Conservation (phyloP, 2,888 invertebrate species). For the Napeogenes inachia region DNA sequence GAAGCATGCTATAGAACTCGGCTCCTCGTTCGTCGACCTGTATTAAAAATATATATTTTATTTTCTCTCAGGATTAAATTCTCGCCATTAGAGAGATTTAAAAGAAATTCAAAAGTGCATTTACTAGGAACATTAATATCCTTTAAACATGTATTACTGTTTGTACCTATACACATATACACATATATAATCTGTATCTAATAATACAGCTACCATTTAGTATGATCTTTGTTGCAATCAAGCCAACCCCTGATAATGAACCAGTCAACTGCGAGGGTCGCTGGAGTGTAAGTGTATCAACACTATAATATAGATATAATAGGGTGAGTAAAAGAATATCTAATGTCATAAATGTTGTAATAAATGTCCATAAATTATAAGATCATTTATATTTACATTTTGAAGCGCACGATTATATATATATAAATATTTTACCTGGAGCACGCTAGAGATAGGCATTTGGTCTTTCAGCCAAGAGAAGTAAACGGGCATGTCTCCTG, state of each 20-base stretch:
- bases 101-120: no score
- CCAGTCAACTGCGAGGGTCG: neutral
- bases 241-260: neutral
- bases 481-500: slow-evolving; percentile 82
- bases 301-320: no score
- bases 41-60: neutral
- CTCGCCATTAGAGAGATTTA: neutral
- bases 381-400: no score
- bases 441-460: slow-evolving; percentile 79
- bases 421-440: slow-evolving; percentile 70
- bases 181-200: no score
- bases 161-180: no score
- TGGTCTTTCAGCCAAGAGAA: slow-evolving; percentile 82
- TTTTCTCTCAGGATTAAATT: slow-evolving; percentile 1
- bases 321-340: no score
- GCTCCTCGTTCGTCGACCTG: slow-evolving; percentile 82
- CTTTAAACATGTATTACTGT: no score
- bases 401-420: no score
- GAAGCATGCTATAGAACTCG: slow-evolving; percentile 83
- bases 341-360: no score
- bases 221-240: slow-evolving; percentile 1
- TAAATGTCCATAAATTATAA: no score
- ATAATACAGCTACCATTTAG: neutral
- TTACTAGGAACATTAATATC: no score
- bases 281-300: neutral